A percentile compares a stretch with the other conserved stretches of the same genome.
Conservation (phyloP, 2,113 vertebrate genomes). For the Nymphicus hollandicus region DNA sequence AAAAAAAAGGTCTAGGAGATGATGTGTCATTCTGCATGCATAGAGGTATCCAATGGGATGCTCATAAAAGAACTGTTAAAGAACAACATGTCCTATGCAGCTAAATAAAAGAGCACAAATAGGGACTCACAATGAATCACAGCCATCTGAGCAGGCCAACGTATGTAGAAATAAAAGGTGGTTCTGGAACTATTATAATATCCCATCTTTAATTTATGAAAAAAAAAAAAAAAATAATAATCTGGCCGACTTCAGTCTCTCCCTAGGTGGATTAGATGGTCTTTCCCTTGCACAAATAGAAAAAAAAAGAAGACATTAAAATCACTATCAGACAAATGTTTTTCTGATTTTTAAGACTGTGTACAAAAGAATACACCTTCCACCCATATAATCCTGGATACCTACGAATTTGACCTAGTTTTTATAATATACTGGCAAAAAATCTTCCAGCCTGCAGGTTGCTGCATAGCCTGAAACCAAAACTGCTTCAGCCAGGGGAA, state of each 20-base stretch:
- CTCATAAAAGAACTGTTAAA: slow-evolving; percentile 1
- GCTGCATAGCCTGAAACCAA: background rate
- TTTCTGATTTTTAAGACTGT: background rate
- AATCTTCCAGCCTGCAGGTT: background rate
- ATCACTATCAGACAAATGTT: background rate
- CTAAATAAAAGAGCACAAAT: slow-evolving; percentile 31
- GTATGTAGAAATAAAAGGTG: background rate
- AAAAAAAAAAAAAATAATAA: background rate
- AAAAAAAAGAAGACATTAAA: background rate
- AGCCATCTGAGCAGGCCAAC: background rate
- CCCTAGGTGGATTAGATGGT: background rate
- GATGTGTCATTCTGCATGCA: background rate
- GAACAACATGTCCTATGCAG: background rate
- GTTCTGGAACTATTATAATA: background rate
- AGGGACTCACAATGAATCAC: background rate
- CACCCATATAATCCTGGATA: background rate
- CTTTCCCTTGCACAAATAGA: background rate
- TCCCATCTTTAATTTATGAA: background rate
- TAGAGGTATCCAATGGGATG: background rate
- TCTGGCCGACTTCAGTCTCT: background rate
- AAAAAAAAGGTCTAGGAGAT: background rate
- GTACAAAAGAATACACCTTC: background rate
- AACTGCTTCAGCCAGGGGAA: background rate
- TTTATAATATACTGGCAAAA: background rate
- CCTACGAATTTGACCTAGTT: background rate